Base-by-base conservation (phyloP, 2,113 vertebrate species). In the Xiphophorus maculatus region DNA sequence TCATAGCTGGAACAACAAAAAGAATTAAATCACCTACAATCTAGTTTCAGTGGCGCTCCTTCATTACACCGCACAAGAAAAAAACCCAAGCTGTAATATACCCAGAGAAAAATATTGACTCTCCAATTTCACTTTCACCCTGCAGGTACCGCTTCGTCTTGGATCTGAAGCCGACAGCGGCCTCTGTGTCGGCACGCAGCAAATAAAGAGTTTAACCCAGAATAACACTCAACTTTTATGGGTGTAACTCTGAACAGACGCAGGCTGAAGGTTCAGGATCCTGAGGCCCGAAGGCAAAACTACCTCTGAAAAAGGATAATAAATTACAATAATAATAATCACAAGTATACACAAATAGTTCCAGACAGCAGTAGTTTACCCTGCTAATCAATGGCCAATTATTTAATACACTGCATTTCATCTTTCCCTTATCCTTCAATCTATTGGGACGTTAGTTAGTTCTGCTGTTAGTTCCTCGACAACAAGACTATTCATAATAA, bases 61-160 rank as follows among this genome's bases (percentile, higher is more conserved):
- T 69, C 13, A 8, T 30, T 32, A 63, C 17, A 71, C 10, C 35
- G 19, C 69, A 27, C 3, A 30, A 17, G 40, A 42, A 1, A 5
- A 32, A 33, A 14, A n/a, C 8, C 3, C 32, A 25, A 30, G 27
- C 51, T 4, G 19, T 19, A 27, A 62, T 28, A 70, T 11, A 68
- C 30, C 40, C 40, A 22, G 11, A 51, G 27, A 68, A 42, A 68
- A 76, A 81, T 51, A 72, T 48, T 11, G 19, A 71, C 63, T 74
- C 51, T 79, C 40, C 74, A 76, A 76, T 80, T 81, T 76, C 10
- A 78, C 58, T 74, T 78, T 70, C 76, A 74, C 67, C 81, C 87
- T 74, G 77, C 87, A 91, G 88, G 87, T 86, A 82, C 75, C 69
- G 51, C 73, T 82, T 84, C 69, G 33, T 79, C 65, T 76, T 84